A percentile compares a stretch with the other conserved stretches of the same genome.
phyloP scores from a whole-genome alignment of 2,888 invertebrate species.

The Acanthopleura granulata region DNA sequence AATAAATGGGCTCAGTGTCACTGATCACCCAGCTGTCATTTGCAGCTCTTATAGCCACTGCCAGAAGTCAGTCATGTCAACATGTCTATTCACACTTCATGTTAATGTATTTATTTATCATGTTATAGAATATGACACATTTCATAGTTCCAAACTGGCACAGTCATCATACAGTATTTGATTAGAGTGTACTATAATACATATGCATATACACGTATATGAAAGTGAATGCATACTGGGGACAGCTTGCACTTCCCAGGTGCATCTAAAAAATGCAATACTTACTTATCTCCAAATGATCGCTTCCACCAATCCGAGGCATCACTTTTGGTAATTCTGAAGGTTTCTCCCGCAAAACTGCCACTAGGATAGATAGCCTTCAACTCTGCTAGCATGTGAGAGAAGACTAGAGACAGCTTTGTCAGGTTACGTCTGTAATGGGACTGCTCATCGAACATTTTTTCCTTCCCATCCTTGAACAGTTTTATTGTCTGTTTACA shows the following conservation, averaged over 20 bases:
- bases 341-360: slow-evolving; percentile 95
- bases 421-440: slow-evolving; percentile 95
- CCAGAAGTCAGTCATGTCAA: too few species aligned
- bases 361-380: slow-evolving; percentile 98
- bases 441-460: slow-evolving; percentile 97
- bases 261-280: slow-evolving; percentile 23
- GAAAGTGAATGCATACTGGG: too few species aligned
- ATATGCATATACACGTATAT: too few species aligned
- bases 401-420: slow-evolving; percentile 97
- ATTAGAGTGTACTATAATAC: too few species aligned
- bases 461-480: slow-evolving; percentile 98
- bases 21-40: too few species aligned
- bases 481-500: slow-evolving; percentile 99
- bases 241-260: background rate
- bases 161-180: too few species aligned
- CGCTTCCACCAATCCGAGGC: slow-evolving; percentile 98
- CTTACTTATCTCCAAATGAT: slow-evolving; percentile 95
- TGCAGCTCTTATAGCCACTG: too few species aligned
- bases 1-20: too few species aligned
- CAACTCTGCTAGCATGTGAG: slow-evolving; percentile 99
- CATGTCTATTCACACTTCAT: too few species aligned
- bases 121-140: too few species aligned
- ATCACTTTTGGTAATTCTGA: slow-evolving; percentile 98
- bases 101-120: too few species aligned
- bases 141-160: too few species aligned